A percentile compares a stretch with the other conserved stretches of the same genome.
phyloP scores from a whole-genome alignment of 1,140 invertebrate species.

The Mesaphorura yosii region DNA sequence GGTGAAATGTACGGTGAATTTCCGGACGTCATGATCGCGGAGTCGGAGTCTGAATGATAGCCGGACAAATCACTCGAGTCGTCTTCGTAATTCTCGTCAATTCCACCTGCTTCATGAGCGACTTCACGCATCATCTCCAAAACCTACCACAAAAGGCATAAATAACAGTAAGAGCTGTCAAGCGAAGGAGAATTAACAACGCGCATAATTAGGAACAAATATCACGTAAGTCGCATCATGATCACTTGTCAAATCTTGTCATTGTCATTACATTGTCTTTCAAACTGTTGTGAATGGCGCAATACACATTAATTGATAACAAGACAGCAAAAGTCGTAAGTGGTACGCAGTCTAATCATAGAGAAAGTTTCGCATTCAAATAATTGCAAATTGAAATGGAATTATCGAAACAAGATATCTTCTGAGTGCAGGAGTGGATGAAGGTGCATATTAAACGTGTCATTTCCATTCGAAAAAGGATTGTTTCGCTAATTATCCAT shows the following conservation, averaged over 20 bases:
- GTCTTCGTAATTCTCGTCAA: slow-evolving; percentile 35
- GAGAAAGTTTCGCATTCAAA: too few relatives aligned
- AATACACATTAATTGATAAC: too few relatives aligned
- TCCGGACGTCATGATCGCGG: slow-evolving; percentile 50
- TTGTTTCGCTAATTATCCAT: too few relatives aligned
- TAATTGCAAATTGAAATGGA: too few relatives aligned
- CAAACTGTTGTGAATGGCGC: too few relatives aligned
- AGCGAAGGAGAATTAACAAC: not conserved
- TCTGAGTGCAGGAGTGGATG: too few relatives aligned
- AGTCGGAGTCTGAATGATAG: slow-evolving; percentile 71
- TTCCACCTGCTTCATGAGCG: slow-evolving; percentile 30
- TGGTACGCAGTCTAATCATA: too few relatives aligned
- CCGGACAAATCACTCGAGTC: slow-evolving; percentile 50
- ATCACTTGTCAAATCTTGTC: not conserved
- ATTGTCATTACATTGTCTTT: not conserved
- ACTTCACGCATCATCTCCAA: slow-evolving; percentile 58
- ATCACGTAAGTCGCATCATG: not conserved
- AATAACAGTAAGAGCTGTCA: not conserved
- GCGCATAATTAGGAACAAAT: not conserved
- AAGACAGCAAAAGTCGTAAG: too few relatives aligned
- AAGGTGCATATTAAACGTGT: too few relatives aligned
- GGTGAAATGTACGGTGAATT: slow-evolving; percentile 44
- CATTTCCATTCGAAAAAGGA: too few relatives aligned
- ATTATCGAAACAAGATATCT: too few relatives aligned
- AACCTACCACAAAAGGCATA: slow-evolving; percentile 39